Conservation (phyloP, 1,140 invertebrate species). For the Bombus superbus region DNA sequence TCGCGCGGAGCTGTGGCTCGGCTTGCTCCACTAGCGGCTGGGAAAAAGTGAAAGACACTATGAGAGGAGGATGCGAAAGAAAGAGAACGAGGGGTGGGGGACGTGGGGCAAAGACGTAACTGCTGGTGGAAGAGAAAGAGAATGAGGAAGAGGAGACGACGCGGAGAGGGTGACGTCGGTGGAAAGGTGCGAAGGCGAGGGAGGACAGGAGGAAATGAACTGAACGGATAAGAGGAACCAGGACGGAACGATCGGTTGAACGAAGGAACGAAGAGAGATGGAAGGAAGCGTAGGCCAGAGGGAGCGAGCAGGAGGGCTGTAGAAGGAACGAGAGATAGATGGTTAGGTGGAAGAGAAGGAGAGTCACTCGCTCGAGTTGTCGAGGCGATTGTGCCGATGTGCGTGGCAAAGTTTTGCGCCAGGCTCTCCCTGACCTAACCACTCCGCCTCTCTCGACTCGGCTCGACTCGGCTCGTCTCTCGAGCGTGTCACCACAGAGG, state of each 20-base stretch:
- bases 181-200: constrained; percentile 68
- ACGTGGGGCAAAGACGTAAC: not conserved
- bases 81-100: constrained; percentile 26
- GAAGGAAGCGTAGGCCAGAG: not conserved
- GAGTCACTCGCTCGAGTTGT: constrained; percentile 67
- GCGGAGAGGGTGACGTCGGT: constrained; percentile 63
- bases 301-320: constrained; percentile 27
- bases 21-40: constrained; percentile 62
- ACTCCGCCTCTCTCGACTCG: constrained; percentile 70
- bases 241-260: constrained; percentile 7
- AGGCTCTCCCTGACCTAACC: constrained; percentile 80
- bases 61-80: constrained; percentile 59
- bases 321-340: constrained; percentile 47
- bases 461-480: constrained; percentile 26
- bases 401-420: constrained; percentile 76
- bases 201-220: constrained; percentile 60
- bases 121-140: constrained; percentile 23
- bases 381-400: constrained; percentile 74
- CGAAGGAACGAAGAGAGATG: constrained; percentile 3
- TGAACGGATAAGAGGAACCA: constrained; percentile 3
- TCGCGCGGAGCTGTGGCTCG: not conserved
- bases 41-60: constrained; percentile 67
- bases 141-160: constrained; percentile 62
- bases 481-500: constrained; percentile 14
- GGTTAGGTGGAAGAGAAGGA: constrained; percentile 42